Evolutionary conservation across 2,888 invertebrate species (phyloP).

Genomic region (Euzophera pinguis): DNA sequence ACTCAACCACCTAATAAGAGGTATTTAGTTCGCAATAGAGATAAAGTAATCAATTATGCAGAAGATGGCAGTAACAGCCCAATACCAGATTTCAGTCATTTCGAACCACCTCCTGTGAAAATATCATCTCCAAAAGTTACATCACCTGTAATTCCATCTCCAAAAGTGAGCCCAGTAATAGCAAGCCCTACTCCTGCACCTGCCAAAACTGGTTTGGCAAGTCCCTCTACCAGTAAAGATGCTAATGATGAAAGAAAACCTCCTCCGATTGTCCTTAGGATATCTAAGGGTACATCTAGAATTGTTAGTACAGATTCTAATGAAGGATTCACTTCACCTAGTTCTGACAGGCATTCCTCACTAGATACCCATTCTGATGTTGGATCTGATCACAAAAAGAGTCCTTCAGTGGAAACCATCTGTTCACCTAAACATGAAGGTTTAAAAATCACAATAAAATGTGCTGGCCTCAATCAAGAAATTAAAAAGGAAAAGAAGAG

Average conservation of each 20-base stretch:
- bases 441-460: constrained; percentile 75
- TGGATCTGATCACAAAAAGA: constrained; percentile 62
- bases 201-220: constrained; percentile 57
- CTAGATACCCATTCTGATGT: constrained; percentile 68
- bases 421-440: constrained; percentile 76
- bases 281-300: constrained; percentile 87
- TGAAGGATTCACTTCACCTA: constrained; percentile 79
- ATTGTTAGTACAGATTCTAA: constrained; percentile 84
- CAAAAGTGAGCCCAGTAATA: constrained; percentile 67
- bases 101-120: constrained; percentile 46
- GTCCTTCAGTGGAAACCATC: constrained; percentile 65
- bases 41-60: constrained; percentile 82
- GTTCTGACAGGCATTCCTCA: constrained; percentile 73
- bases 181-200: constrained; percentile 50
- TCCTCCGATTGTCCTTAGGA: constrained; percentile 92
- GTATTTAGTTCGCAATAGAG: constrained; percentile 76
- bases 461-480: constrained; percentile 60
- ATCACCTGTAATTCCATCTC: constrained; percentile 57
- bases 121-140: constrained; percentile 44
- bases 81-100: constrained; percentile 65
- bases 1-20: constrained; percentile 73
- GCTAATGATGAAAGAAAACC: constrained; percentile 76
- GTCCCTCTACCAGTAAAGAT: constrained; percentile 73
- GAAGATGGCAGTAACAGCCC: constrained; percentile 80
- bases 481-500: constrained; percentile 66